Percentiles rank a stretch among this genome's conserved stretches.
These are phyloP conservation scores for Marmota flaviventris DNA, from an alignment of 2,113 vertebrate species.

Conservation along the genomic window DNA sequence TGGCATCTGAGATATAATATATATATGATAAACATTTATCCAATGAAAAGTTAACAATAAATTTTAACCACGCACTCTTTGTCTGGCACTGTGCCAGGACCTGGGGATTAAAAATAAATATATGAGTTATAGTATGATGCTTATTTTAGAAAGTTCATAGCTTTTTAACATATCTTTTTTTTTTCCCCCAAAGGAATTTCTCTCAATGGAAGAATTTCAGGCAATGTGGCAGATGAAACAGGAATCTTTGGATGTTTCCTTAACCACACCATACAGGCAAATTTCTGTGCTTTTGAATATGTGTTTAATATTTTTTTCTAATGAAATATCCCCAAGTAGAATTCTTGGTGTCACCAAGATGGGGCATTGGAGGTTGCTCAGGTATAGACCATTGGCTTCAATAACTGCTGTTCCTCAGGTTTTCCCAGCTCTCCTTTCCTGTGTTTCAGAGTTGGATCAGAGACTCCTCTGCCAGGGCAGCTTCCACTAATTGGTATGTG, in stretches of 20 bases:
- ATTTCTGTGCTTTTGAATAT: background rate
- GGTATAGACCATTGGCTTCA: background rate
- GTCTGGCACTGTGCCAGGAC: background rate
- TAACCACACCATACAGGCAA: background rate
- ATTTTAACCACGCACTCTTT: background rate
- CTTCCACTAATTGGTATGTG: background rate
- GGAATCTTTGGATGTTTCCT: background rate
- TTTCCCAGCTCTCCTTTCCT: background rate
- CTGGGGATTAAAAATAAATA: background rate
- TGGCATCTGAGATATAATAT: background rate
- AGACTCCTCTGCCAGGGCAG: background rate
- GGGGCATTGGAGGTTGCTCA: background rate
- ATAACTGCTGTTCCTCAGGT: background rate
- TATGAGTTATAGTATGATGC: background rate
- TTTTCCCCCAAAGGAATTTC: background rate
- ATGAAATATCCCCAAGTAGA: background rate
- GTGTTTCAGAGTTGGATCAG: background rate
- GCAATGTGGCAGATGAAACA: background rate
- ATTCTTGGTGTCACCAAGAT: background rate
- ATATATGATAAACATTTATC: background rate
- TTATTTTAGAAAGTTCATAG: background rate
- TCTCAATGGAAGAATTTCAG: background rate
- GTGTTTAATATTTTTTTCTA: background rate
- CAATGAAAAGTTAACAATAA: background rate
- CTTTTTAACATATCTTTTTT: background rate